Percentiles rank a stretch among this genome's conserved stretches.
Conservation (phyloP, 2,113 vertebrate genomes). For the Genyomyrus donnyi region DNA sequence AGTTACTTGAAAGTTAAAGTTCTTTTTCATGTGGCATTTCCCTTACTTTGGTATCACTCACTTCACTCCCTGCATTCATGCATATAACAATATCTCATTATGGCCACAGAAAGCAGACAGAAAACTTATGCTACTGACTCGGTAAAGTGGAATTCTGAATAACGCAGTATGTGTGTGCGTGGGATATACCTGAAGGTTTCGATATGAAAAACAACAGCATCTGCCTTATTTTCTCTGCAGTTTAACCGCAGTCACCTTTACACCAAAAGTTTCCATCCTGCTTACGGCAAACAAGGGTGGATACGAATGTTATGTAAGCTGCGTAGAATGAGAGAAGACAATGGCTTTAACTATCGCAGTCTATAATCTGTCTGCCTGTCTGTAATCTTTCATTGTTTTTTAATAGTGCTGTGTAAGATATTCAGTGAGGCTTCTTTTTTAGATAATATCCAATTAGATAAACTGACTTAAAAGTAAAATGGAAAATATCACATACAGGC, state of each 20-base stretch:
- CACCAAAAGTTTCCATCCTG: neutral
- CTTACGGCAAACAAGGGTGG: neutral
- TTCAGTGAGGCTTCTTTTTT: neutral
- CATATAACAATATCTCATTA: neutral
- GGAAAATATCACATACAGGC: neutral
- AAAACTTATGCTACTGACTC: neutral
- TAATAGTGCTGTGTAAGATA: neutral
- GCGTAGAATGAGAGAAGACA: neutral
- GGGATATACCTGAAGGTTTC: neutral
- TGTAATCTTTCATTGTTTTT: neutral
- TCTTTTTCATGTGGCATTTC: neutral
- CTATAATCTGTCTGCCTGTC: neutral
- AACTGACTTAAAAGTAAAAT: neutral
- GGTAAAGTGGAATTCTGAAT: neutral
- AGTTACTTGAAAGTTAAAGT: neutral
- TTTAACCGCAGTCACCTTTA: neutral
- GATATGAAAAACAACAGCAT: neutral
- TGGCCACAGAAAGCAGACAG: neutral
- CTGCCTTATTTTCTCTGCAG: neutral
- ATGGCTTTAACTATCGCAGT: neutral
- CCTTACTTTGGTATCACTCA: neutral
- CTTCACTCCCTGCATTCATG: neutral
- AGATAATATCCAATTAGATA: neutral
- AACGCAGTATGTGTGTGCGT: neutral
- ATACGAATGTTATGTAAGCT: neutral